Evolutionary conservation across 2,888 invertebrate species (phyloP), one percentile per base, ranked within the genome.

Genomic region (Diarsia brunnea): DNA sequence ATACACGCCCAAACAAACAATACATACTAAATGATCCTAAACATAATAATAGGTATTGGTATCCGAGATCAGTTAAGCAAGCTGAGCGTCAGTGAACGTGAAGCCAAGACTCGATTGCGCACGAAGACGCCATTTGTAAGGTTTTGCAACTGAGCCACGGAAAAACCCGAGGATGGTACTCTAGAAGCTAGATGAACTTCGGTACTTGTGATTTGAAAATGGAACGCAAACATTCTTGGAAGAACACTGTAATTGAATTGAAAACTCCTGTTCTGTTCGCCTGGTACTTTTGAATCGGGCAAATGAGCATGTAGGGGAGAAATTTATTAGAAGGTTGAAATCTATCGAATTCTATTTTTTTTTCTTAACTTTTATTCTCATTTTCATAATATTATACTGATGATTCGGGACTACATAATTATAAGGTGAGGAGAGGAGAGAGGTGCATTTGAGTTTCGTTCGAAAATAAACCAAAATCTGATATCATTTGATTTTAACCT

Each of bases 11-110:
- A 75, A 75, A 73, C 68, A 73, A 68, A 82, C 82, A 83, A 83
- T 75, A 84, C 63, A 31, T 73, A 73, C 73, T 84, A 83, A 83
- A 83, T 80, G 80, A 74, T 78, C 21, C 69, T 70, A 70, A 78
- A 80, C 75, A 70, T 85, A 85, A 80, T 84, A 71, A 79, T 75
- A 79, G 61, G 43, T 79, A 83, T 79, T 80, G 68, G 73, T 75
- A 84, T 84, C 83, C 58, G 24, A 66, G 80, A 84, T 85, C 72
- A 76, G 86, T 85, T 85, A 64, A 65, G 85, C 78, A 85, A 85
- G 84, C 43, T 47, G 63, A 84, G 61, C 80, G 82, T 83, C 66
- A 73, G 78, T 79, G 81, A 85, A 85, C 84, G 86, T 84, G 70
- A 75, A 81, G 80, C 45, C 63, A 61, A 75, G 72, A 78, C 53